Evolutionary conservation across 1,140 invertebrate species (phyloP), one percentile per base, ranked within the genome.

Genomic region (Charaxes varanes): DNA sequence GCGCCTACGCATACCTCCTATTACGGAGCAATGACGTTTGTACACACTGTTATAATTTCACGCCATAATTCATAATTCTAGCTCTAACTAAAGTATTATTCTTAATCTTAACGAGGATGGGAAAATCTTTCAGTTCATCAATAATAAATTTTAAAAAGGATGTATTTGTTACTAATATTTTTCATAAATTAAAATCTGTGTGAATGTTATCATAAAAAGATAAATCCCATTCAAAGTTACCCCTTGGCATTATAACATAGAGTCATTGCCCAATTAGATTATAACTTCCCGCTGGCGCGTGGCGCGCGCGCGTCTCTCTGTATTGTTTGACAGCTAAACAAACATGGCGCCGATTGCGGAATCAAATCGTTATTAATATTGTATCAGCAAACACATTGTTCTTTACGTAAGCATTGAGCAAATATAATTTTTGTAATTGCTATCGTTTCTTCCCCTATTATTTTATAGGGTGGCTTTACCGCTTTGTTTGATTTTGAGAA

Each of bases 341-440:
- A 78, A 78, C 69, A 78, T 74, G 70, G 71, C 14, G 23, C 57
- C 61, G 66, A 78, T 71, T 68, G 64, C 60, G 54, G 53, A 71
- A 69, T 73, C 68, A 71, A 73, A 77, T 73, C 55, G 58, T 66
- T 72, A 74, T 78, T 74, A 74, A 72, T 78, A 70, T 68, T 66
- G 60, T 61, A 67, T 69, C 54, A 63, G 62, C 54, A 72, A 68
- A 72, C 59, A 70, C 54, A 66, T 71, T 74, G 62, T 70, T 72
- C 60, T 66, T 71, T 62, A 54, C 47, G 32, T 40, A 59, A 57
- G 49, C 45, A 54, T 51, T 66, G 64, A 40, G 61, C 55, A 78
- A 78, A 78, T 62, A 74, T 72, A 70, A 73, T 74, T 72, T 71
- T 58, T 54, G 65, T 77, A 73, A 77, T 77, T 77, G 62, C 45